Evolutionary conservation across 2,888 invertebrate genomes (phyloP), one percentile per base, ranked within the genome.

Genomic region (Rhingia campestris): DNA sequence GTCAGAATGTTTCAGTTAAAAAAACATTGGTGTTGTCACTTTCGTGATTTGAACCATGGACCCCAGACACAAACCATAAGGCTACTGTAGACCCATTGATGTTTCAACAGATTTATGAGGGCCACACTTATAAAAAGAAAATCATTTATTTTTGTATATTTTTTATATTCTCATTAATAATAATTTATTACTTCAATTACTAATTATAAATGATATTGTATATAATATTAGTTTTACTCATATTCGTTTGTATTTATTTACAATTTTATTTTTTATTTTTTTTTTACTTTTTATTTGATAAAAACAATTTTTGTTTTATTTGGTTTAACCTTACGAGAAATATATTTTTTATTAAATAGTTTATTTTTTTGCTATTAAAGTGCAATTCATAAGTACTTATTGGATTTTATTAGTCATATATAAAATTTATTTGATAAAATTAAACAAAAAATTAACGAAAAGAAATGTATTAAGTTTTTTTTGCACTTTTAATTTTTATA

Each of bases 151-250:
- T n/a, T n/a, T n/a, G n/a, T n/a, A n/a, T n/a, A n/a, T n/a, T n/a
- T n/a, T n/a, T n/a, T n/a, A 64, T 74, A 67, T 67, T 80, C 54
- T 74, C 66, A 5, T 63, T 80, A 53, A 56, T 54, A 63, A 69
- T 67, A 41, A 72, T 77, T 72, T 84, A 74, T 69, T 80, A 74
- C 59, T 84, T 84, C 80, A 67, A 80, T 75, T 80, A 66, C 79
- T 84, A 84, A 70, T 70, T 80, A 75, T 84, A 84, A 84, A 84
- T 84, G 80, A 84, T 84, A 70, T 84, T 80, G 80, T 84, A 79
- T 79, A 84, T 66, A 82, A 80, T 84, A 74, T 70, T 74, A 74
- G 47, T 82, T 63, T 67, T 51, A 58, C 56, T 79, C 7, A 53
- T 63, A 22, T 9, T 61, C 37, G 43, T 73, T 33, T 58, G 30